Conservation (phyloP, 1,140 invertebrate genomes). For the Tetranychus cinnabarinus region DNA sequence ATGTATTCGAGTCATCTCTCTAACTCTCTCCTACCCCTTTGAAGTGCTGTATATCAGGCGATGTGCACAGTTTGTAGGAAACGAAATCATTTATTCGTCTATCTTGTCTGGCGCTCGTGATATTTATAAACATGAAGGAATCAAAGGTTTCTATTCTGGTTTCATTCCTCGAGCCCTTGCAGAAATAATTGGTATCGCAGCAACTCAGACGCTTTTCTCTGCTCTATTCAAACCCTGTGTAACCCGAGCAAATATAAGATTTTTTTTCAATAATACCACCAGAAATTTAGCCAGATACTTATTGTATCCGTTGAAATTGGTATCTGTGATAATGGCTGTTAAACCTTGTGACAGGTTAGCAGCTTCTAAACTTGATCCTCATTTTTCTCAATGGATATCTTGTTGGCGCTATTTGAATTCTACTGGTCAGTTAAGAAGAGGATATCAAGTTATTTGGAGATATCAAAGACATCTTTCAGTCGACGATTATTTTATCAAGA, state of each 20-base stretch:
- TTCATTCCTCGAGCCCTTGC: constrained; percentile 6
- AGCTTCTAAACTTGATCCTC: constrained; percentile 31
- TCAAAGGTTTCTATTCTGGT: constrained; percentile 6
- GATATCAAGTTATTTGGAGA: constrained; percentile 7
- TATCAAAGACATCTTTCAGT: background rate
- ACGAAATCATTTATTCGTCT: constrained; percentile 6
- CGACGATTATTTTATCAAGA: background rate
- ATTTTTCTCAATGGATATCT: constrained; percentile 39
- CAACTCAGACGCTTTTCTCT: constrained; percentile 1
- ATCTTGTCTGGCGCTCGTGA: background rate
- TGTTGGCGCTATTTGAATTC: constrained; percentile 45
- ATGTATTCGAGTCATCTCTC: background rate
- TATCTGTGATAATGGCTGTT: constrained; percentile 62
- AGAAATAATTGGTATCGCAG: background rate
- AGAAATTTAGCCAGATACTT: constrained; percentile 22
- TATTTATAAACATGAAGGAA: constrained; percentile 5
- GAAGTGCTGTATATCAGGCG: constrained; percentile 4
- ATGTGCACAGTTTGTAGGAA: constrained; percentile 7
- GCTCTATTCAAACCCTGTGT: background rate
- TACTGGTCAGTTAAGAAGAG: constrained; percentile 9
- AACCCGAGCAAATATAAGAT: background rate
- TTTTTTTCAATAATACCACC: background rate
- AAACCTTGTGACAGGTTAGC: constrained; percentile 24
- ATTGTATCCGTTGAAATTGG: constrained; percentile 65
- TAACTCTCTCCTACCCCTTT: constrained; percentile 3